Percentiles rank a stretch among this genome's conserved stretches.
phyloP scores from a whole-genome alignment of 2,797 vertebrate genomes.

The Uromys caudimaculatus region DNA sequence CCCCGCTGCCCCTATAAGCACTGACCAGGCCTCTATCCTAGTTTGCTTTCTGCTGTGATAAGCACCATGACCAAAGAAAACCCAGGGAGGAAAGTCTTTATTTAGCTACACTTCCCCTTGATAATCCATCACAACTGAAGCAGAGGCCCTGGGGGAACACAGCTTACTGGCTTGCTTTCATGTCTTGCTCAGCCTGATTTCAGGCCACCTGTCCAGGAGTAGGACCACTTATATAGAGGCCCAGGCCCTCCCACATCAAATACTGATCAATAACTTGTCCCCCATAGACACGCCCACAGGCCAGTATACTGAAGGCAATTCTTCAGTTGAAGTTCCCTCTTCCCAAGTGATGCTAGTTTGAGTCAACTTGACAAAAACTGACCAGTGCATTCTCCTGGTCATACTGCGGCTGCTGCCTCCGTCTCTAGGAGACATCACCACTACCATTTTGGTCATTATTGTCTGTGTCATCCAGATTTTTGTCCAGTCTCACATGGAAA shows the following conservation, averaged over 20 bases:
- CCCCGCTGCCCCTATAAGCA: neutral
- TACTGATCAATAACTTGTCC: neutral
- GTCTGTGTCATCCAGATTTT: neutral
- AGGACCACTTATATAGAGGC: neutral
- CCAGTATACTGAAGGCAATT: neutral
- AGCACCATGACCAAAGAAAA: neutral
- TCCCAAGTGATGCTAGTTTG: neutral
- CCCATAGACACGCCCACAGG: neutral
- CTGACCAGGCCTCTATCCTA: neutral
- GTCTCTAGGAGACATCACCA: neutral
- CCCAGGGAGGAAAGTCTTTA: neutral
- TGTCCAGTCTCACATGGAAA: neutral
- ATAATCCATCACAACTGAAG: neutral
- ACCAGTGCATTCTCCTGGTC: neutral
- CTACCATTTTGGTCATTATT: rapidly evolving
- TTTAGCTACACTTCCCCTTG: neutral
- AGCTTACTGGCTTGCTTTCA: neutral
- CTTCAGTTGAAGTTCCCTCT: neutral
- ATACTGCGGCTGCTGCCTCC: neutral
- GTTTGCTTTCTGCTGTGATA: neutral
- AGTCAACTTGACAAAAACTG: neutral
- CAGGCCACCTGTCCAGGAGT: neutral
- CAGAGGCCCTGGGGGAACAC: neutral
- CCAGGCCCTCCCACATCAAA: neutral
- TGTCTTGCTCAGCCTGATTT: neutral